Percentiles rank a stretch among this genome's conserved stretches.
Evolutionary conservation across 2,797 vertebrate genomes (phyloP).

Genomic region (Gymnoscopelus braueri): DNA sequence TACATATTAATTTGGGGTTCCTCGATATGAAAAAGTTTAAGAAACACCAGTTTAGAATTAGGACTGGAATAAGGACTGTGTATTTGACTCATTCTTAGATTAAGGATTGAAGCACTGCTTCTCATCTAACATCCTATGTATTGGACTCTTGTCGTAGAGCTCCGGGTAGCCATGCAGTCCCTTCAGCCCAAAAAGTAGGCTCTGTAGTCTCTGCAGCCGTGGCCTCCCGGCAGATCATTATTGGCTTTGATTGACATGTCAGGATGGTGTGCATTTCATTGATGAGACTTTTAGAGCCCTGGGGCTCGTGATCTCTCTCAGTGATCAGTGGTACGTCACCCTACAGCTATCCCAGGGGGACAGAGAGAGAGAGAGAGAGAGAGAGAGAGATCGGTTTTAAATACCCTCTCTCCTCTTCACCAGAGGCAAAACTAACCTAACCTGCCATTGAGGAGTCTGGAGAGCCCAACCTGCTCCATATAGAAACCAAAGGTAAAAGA

Average conservation of each 20-base stretch:
- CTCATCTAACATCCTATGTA: too few species aligned
- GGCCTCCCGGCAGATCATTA: slow-evolving; percentile 46
- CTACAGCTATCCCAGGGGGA: slow-evolving; percentile 69
- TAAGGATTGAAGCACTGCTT: too few species aligned
- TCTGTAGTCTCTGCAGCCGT: background rate
- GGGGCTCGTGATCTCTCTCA: slow-evolving; percentile 74
- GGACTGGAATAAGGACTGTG: background rate
- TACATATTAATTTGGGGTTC: too few species aligned
- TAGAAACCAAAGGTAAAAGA: slow-evolving; percentile 48
- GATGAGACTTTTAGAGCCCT: slow-evolving; percentile 73
- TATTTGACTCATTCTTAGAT: slow-evolving; percentile 26
- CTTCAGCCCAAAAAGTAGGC: slow-evolving; percentile 9
- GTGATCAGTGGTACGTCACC: slow-evolving; percentile 76
- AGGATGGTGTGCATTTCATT: slow-evolving; percentile 81
- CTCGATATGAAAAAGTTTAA: too few species aligned
- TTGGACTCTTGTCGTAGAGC: background rate
- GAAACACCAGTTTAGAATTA: too few species aligned
- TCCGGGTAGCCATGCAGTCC: slow-evolving; percentile 23
- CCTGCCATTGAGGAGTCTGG: slow-evolving; percentile 40
- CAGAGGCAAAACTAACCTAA: slow-evolving; percentile 58
- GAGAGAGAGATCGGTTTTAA: slow-evolving; percentile 75
- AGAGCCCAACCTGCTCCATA: slow-evolving; percentile 30
- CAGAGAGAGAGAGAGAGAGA: slow-evolving; percentile 51
- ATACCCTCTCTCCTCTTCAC: slow-evolving; percentile 66
- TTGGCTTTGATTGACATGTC: slow-evolving; percentile 72